Evolutionary conservation across 2,113 vertebrate genomes (phyloP), one percentile per base, ranked within the genome.

Genomic region (Xiphophorus maculatus): DNA sequence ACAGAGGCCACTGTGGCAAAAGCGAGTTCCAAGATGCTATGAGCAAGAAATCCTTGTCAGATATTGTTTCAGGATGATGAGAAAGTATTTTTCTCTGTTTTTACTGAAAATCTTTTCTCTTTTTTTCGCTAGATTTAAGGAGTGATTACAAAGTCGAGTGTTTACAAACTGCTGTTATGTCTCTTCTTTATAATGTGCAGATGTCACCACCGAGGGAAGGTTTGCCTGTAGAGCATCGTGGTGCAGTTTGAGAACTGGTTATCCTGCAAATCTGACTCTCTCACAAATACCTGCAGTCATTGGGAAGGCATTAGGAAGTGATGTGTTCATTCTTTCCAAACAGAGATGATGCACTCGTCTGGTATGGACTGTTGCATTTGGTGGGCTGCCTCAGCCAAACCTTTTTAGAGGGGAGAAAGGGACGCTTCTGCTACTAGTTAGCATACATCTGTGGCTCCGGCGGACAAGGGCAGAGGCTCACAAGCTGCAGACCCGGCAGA

Each of bases 281-380:
- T 84, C 71, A 76, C 80, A 89, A 84, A 93, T 92, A 93, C 90
- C 90, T 93, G 90, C 87, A 71, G 75, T 92, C 90, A 92, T 91
- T 94, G 77, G 86, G 90, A 93, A 94, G 78, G 40, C 87, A 93
- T 93, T 92, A 93, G 82, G 82, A 90, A 87, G 87, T 74, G 66
- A 87, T 90, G 89, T 88, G 89, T 92, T 94, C 91, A 94, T 89
- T 93, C 83, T 93, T 94, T 93, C 93, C 93, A 76, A 88, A 85
- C 40, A 37, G 79, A 69, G 87, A 82, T 91, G 92, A 93, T 90
- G 84, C 87, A 92, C 85, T 90, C 80, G 84, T 92, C 91, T 93
- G 93, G 92, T 91, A 92, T 92, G 90, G 91, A 63, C 80, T 71
- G 67, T 76, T 81, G 84, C 81, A 78, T 90, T 87, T 25, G 83